Conservation (phyloP, 2,113 vertebrate genomes). For the Cryptomyrus ogoouensis region DNA sequence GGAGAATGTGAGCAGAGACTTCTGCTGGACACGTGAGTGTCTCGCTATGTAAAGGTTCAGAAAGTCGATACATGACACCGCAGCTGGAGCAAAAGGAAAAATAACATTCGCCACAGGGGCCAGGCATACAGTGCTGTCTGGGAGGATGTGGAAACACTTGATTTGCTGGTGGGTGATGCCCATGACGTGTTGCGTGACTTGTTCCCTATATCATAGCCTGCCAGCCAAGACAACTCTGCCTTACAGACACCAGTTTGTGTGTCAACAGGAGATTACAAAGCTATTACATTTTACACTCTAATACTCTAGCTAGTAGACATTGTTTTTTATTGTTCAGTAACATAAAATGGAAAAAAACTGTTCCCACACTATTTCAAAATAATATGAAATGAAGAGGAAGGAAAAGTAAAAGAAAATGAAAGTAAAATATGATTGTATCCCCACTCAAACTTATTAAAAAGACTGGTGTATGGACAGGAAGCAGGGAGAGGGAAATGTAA, state of each 20-base stretch:
- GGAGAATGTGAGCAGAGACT: neutral
- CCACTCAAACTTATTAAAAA: neutral
- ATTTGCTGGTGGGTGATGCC: neutral
- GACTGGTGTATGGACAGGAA: neutral
- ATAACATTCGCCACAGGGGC: neutral
- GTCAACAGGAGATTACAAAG: neutral
- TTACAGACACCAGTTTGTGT: neutral
- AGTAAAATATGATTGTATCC: neutral
- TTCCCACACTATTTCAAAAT: neutral
- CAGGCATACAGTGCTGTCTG: neutral
- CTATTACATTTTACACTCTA: neutral
- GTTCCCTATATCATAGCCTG: neutral
- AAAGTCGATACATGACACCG: neutral
- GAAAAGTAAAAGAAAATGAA: neutral
- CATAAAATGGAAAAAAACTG: neutral
- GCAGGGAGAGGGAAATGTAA: neutral
- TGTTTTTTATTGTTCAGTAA: neutral
- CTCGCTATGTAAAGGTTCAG: neutral
- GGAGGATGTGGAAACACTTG: neutral
- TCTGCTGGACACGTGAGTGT: neutral
- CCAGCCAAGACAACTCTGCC: neutral
- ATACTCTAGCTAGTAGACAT: neutral
- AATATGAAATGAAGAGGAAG: neutral
- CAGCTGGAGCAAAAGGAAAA: neutral
- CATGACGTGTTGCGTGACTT: too few species aligned